Evolutionary conservation across 2,797 vertebrate species (phyloP), one percentile per base, ranked within the genome.

Genomic region (Myripristis murdjan): DNA sequence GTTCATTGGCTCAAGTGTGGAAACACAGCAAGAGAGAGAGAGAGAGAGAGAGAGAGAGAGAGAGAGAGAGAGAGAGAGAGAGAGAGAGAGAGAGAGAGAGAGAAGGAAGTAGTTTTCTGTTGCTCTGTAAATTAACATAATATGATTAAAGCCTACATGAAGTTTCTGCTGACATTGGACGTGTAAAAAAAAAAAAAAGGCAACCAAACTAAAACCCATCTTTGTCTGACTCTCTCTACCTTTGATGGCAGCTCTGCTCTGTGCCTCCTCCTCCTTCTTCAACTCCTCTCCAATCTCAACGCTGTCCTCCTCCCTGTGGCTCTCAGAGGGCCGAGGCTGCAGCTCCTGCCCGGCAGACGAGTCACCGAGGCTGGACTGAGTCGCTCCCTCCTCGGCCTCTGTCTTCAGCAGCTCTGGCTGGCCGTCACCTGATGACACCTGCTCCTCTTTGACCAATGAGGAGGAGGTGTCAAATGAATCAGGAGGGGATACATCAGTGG

Each of bases 161-260:
- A n/a, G n/a, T n/a, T n/a, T n/a, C n/a, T n/a, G n/a, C n/a, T n/a
- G n/a, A n/a, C n/a, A n/a, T n/a, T n/a, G n/a, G n/a, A n/a, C n/a
- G n/a, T n/a, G n/a, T n/a, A n/a, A n/a, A n/a, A n/a, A n/a, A n/a
- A n/a, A n/a, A n/a, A n/a, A n/a, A n/a, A n/a, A n/a, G n/a, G n/a
- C n/a, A 2, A 37, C 9, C 0, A 1, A 57, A 44, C 2, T 24
- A 7, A 8, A 22, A 28, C 12, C n/a, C 5, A 24, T 35, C 23
- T 14, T 20, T 20, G 20, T 20, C 20, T 20, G 20, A 1, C 8
- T 47, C 22, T 26, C 26, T 47, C 10, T 39, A 85, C 83, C 86
- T 83, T 70, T 81, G 22, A 16, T 5, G 7, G 59, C 31, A 0
- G 0, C 14, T 15, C 31, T 47, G 43, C 44, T 58, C 23, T 9